Base-by-base conservation (phyloP, 2,113 vertebrate species). In the Girardinichthys multiradiatus region DNA sequence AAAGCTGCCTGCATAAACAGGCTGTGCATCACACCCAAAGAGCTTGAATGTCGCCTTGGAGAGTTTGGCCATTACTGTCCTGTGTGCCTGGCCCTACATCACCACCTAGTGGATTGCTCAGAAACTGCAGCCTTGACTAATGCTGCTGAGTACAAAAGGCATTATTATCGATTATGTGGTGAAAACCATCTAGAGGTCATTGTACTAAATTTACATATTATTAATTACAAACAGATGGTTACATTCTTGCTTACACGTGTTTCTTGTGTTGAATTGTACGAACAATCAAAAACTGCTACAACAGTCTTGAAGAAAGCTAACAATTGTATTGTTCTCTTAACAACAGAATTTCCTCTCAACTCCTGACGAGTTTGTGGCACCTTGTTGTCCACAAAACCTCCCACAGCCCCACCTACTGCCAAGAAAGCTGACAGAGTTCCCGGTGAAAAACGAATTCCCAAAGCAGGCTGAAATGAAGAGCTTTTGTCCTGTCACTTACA, bases 401-500 rank as follows among this genome's bases (percentile, higher is more conserved):
- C 97, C 97, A 45, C 24, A 93, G 27, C 58, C 90, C 4, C 51
- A 93, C 24, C 89, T 92, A 91, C 87, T 98, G 57, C 98, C 98
- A 42, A 93, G 84, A 83, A 96, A 84, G 70, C 85, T 98, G 68
- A 96, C 91, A 0, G 83, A 72, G 0, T 83, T 84, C 60, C 94
- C 96, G 83, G 92, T 98, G 74, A 97, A 95, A 85, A 90, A 90
- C 51, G 93, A 74, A 58, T 96, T 96, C 85, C 97, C 96, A 54
- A 78, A 86, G 76, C 94, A 93, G 59, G 94, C 93, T 17, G 96
- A 98, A 87, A 92, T 99, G 92, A 95, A 94, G 71, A 96, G 97
- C 59, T 97, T 95, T 86, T 99, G 98, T 77, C 95, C 97, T 4
- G 96, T 99, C 81, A 96, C 96, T 61, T 99, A 96, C 72, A 79